Base-by-base conservation (phyloP, 2,113 vertebrate species). In the Podarcis raffonei region DNA sequence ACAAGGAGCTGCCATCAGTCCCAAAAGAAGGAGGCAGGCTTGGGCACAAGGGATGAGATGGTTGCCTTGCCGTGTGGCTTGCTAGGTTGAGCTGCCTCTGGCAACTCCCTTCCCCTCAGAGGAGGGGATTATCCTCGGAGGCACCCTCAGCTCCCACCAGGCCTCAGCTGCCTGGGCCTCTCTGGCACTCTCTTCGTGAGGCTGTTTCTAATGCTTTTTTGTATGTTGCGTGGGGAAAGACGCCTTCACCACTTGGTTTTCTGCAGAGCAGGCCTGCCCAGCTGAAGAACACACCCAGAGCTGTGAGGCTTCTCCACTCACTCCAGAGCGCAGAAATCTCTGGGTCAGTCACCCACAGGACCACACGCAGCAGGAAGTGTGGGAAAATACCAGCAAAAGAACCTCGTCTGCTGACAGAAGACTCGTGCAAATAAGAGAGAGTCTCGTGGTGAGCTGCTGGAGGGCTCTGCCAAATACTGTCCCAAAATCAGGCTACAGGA, bases 311-410 rank as follows among this genome's bases (percentile, higher is more conserved):
- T 4, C 25, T 13, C 59, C 37, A 5, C 77, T 92, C 86, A 91
- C 78, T 77, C 62, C 74, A 79, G 89, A 71, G 39, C 12, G 2
- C 37, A 83, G 27, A 84, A 81, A 89, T 88, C 89, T 82, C 85
- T 90, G 87, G 84, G 89, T 86, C 94, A 86, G 16, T 89, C 94
- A 89, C 94, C 86, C 92, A 92, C 75, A 91, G 87, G 71, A 89
- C 91, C 89, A 91, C 92, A 86, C 87, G 91, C 84, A 66, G 92
- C 86, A 89, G 87, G 85, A 94, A 94, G 94, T 94, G 92, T 95
- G 95, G 93, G 93, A 94, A 95, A 94, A 94, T 94, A 92, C 84
- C 93, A 94, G 85, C 72, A 12, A 15, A 0, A 1, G 48, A 62
- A 5, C 59, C 59, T 18, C 59, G 16, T 81, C 57, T 80, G 81